Base-by-base conservation (phyloP, 2,797 vertebrate species). In the Catharus ustulatus region DNA sequence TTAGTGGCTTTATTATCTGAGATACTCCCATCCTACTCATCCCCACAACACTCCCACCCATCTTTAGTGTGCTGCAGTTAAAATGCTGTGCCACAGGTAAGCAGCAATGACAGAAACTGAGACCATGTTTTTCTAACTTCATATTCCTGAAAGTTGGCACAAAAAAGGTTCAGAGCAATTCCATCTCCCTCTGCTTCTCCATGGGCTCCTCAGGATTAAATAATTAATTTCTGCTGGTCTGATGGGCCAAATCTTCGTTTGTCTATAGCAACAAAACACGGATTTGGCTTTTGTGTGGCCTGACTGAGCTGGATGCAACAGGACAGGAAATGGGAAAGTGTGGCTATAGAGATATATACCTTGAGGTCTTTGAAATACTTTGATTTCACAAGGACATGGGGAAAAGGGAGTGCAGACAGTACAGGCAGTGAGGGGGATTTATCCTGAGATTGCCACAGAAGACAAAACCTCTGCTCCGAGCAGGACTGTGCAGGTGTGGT, bases 231-330 rank as follows among this genome's bases (percentile, higher is more conserved):
- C 57, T 80, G 61, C n/a, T 6, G 22, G 11, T 49, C 55, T 69
- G 27, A 30, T 1, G 1, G 43, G 64, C 38, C 45, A 38, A 62
- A 36, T 29, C 40, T 69, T n/a, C 11, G 2, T 26, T 83, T 22
- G 43, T 46, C 27, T 27, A 6, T 5, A 36, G 15, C 57, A 55
- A 46, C 9, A 38, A 54, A 80, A 49, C 6, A 13, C 2, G 0
- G 45, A 24, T 68, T 59, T 57, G 62, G 51, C 51, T 42, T 69
- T n/a, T 18, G 43, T 0, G 4, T 46, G 54, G 30, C 20, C 34
- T 63, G 40, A 32, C 14, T 26, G 9, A 2, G 11, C 46, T 49
- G 51, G 64, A 22, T 46, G 7, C 58, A n/a, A 6, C 0, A 0
- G 18, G 22, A 45, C n/a, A n/a, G 64, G 64, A 46, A 61, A 34